phyloP scores from a whole-genome alignment of 1,140 invertebrate species.

The Hesperophylax magnus region DNA sequence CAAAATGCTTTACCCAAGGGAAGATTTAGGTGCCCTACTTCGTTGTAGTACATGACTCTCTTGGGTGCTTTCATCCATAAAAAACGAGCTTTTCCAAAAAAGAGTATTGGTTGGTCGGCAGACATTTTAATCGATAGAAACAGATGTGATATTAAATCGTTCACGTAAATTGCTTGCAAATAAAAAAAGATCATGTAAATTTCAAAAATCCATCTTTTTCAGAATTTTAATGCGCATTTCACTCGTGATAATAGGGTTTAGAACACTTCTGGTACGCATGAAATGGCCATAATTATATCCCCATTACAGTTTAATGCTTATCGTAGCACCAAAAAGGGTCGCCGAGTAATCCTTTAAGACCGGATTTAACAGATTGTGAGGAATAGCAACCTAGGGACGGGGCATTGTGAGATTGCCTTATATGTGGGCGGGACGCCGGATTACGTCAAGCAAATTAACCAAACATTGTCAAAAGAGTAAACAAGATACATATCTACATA shows the following conservation, averaged over 20 bases:
- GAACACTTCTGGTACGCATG: conserved; percentile 28
- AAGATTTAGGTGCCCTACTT: too few relatives aligned
- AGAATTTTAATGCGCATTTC: conserved; percentile 14
- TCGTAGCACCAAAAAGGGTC: conserved; percentile 32
- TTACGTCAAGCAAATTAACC: not conserved
- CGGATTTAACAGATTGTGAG: conserved; percentile 49
- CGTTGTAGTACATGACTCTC: too few relatives aligned
- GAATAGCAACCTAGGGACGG: not conserved
- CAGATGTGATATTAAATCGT: too few relatives aligned
- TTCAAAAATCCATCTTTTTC: not conserved
- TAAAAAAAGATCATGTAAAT: too few relatives aligned
- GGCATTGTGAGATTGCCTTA: not conserved
- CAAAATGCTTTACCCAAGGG: too few relatives aligned
- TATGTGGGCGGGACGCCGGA: not conserved
- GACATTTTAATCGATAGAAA: too few relatives aligned
- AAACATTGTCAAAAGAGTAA: too few relatives aligned
- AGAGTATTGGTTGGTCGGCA: too few relatives aligned
- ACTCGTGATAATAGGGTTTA: conserved; percentile 20
- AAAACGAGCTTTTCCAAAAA: too few relatives aligned
- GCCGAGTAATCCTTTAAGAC: conserved; percentile 49
- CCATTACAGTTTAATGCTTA: conserved; percentile 36
- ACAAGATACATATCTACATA: too few relatives aligned
- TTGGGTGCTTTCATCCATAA: too few relatives aligned
- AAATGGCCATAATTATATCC: conserved; percentile 35
- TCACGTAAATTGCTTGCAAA: too few relatives aligned